Base-by-base conservation (phyloP, 2,888 invertebrate species). In the Spilarctia lutea region DNA sequence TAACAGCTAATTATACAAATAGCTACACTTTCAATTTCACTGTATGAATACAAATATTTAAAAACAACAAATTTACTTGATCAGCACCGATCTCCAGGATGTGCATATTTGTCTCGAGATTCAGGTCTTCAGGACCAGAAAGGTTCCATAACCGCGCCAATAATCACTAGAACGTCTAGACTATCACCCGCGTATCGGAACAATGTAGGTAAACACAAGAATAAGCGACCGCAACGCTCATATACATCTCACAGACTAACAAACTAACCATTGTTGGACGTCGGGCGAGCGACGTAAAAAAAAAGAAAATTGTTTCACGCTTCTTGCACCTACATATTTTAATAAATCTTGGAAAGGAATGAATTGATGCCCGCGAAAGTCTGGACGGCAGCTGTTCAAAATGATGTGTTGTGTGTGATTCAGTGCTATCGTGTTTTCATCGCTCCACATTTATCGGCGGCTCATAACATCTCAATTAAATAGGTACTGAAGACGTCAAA, bases 251-350 rank as follows among this genome's bases (percentile, higher is more conserved):
- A 89, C 91, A 88, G 89, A 94, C 94, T 71, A 63, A 71, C 68
- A 35, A 27, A 39, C 71, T 94, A 92, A 90, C 90, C 87, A 81
- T 84, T 85, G 87, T 81, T 86, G 88, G 89, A 78, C 88, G 83
- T 81, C 85, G 88, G 89, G 81, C 87, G 87, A 87, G 83, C 88
- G 88, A 83, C 18, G 63, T 63, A 88, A 89, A 90, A 90, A 94
- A 93, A 94, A 95, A 95, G 95, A 94, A 96, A 95, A 94, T 94
- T 91, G 91, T 92, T 95, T 94, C 94, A 96, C 94, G 95, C 93
- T 92, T 91, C 90, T 89, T 94, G 95, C 94, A 91, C 93, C 90
- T 90, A 92, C 93, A 92, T 93, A 92, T 93, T 93, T 93, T 93
- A 94, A 92, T 93, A 94, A 93, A 93, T 89, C 87, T 87, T 85